Conservation (phyloP, 1,140 invertebrate genomes). For the Scaptomyza montana region DNA sequence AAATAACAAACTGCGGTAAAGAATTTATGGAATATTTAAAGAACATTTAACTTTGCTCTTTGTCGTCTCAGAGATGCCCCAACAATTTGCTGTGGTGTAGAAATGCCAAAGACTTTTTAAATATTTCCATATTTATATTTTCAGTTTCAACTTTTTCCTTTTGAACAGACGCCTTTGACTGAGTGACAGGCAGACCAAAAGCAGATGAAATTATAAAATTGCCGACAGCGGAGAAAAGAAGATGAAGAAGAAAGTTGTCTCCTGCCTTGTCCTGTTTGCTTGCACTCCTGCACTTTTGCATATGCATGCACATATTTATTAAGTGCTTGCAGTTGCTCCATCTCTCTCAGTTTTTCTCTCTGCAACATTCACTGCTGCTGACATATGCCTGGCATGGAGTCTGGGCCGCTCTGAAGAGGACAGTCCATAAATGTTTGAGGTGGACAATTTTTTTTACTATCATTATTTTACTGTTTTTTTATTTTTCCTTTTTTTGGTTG, state of each 20-base stretch:
- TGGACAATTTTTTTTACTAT: slow-evolving; percentile 12
- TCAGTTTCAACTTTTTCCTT: slow-evolving; percentile 1
- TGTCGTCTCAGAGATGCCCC: slow-evolving; percentile 16
- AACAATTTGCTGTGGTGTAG: slow-evolving; percentile 24
- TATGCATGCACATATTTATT: slow-evolving; percentile 29
- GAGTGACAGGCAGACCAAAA: not conserved
- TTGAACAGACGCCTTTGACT: not conserved
- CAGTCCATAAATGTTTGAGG: slow-evolving; percentile 21
- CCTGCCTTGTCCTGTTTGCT: slow-evolving; percentile 4
- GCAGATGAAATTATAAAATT: slow-evolving; percentile 29
- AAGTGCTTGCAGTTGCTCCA: not conserved
- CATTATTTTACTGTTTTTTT: not conserved
- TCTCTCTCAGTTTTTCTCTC: slow-evolving; percentile 7
- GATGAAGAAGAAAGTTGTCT: not conserved
- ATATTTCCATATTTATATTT: slow-evolving; percentile 30
- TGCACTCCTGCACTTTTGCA: slow-evolving; percentile 8
- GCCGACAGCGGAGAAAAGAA: not conserved
- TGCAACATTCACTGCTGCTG: not conserved
- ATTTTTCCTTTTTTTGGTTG: not conserved
- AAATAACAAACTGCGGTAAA: slow-evolving; percentile 16
- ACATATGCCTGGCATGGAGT: not conserved
- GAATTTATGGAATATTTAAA: slow-evolving; percentile 61
- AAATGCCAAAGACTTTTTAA: slow-evolving; percentile 21
- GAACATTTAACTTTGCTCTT: slow-evolving; percentile 52
- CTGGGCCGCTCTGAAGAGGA: slow-evolving; percentile 5